Conservation (phyloP, 2,888 invertebrate genomes). For the Cheilosia grossa region DNA sequence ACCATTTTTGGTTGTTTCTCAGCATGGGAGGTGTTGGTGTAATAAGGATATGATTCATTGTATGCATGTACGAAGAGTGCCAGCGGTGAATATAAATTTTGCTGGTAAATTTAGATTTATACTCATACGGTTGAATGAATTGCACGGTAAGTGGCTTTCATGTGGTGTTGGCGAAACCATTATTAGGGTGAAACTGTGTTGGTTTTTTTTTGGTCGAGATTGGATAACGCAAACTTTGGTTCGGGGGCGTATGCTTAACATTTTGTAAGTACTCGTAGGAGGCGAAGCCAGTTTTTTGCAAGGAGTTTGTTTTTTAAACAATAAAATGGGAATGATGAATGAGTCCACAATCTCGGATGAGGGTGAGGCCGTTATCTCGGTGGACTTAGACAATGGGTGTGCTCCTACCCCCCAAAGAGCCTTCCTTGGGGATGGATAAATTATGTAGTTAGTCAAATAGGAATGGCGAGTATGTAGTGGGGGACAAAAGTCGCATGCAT, state of each 20-base stretch:
- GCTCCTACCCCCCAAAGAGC: neutral
- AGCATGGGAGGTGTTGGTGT: constrained; percentile 58
- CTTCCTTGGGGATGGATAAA: neutral
- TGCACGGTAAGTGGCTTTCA: constrained; percentile 73
- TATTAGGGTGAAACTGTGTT: constrained; percentile 42
- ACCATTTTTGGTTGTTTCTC: neutral
- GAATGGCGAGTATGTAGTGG: neutral
- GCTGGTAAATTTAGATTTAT: constrained; percentile 70
- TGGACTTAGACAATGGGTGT: constrained; percentile 1
- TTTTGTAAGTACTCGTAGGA: constrained; percentile 2
- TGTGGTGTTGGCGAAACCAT: constrained; percentile 56
- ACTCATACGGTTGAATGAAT: constrained; percentile 70
- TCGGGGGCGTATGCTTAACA: constrained; percentile 26
- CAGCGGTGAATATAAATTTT: constrained; percentile 68
- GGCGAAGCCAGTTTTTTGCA: constrained; percentile 26
- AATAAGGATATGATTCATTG: constrained; percentile 74
- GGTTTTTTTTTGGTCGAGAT: neutral
- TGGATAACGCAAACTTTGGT: neutral
- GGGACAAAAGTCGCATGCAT: too few species aligned
- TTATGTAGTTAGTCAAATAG: neutral
- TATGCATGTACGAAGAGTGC: constrained; percentile 61
- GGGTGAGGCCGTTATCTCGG: constrained; percentile 13
- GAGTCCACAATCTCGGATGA: constrained; percentile 12
- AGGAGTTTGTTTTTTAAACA: constrained; percentile 38
- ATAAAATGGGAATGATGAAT: constrained; percentile 28